Evolutionary conservation across 2,113 vertebrate species (phyloP).

Genomic region (Ageneiosus marmoratus): DNA sequence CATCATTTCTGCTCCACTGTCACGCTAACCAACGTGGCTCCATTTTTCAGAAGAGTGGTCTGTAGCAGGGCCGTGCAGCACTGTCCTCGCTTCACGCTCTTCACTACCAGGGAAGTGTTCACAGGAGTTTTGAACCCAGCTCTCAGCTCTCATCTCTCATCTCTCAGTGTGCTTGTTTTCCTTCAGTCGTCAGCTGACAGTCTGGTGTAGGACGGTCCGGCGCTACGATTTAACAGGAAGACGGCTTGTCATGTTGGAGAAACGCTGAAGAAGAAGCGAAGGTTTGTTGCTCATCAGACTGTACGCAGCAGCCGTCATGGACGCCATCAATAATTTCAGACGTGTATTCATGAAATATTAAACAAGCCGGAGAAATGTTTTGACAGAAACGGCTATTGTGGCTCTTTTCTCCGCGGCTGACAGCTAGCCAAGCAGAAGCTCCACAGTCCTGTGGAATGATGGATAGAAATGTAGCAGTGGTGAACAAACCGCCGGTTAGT

Average conservation of each 20-base stretch:
- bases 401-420: not conserved
- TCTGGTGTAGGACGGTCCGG: too few relatives aligned
- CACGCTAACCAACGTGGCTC: constrained; percentile 50
- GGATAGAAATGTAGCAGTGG: too few relatives aligned
- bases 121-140: not conserved
- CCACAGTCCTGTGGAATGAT: not conserved
- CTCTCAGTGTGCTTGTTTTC: not conserved
- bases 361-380: constrained; percentile 25
- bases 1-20: constrained; percentile 66
- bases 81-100: not conserved
- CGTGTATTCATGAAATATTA: constrained; percentile 33
- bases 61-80: not conserved
- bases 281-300: not conserved
- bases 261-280: not conserved
- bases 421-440: not conserved
- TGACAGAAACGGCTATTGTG: not conserved
- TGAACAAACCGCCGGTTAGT: not conserved
- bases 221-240: not conserved
- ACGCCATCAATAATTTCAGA: constrained; percentile 40
- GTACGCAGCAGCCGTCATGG: not conserved
- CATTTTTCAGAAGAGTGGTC: constrained; percentile 55
- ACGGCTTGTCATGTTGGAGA: not conserved
- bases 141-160: not conserved
- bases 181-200: not conserved
- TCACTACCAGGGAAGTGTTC: not conserved